These are phyloP conservation scores for Linepithema humile DNA, from an alignment of 1,140 invertebrate species.

Conservation along the genomic window DNA sequence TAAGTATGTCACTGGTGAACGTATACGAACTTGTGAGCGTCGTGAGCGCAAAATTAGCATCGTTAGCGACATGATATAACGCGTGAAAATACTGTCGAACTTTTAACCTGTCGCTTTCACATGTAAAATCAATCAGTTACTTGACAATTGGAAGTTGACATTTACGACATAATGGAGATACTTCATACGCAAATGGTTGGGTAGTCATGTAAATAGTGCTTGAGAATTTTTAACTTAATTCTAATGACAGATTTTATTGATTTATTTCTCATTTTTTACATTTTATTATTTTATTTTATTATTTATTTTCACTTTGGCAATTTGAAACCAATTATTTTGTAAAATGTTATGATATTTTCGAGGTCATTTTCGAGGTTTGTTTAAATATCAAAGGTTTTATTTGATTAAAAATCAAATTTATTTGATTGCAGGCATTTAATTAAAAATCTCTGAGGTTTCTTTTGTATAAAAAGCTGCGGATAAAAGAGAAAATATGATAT, in stretches of 20 bases:
- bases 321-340: too few relatives aligned
- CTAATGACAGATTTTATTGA: too few relatives aligned
- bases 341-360: too few relatives aligned
- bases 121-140: not conserved
- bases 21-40: slow-evolving; percentile 3
- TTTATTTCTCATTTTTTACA: too few relatives aligned
- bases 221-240: not conserved
- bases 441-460: too few relatives aligned
- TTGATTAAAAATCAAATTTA: too few relatives aligned
- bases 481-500: not conserved
- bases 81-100: not conserved
- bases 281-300: too few relatives aligned
- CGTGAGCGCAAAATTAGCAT: slow-evolving; percentile 22
- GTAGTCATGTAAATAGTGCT: too few relatives aligned
- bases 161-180: not conserved
- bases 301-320: too few relatives aligned
- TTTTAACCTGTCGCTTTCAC: not conserved
- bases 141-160: not conserved
- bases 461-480: not conserved
- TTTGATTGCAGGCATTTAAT: too few relatives aligned
- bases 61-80: slow-evolving; percentile 5
- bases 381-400: too few relatives aligned
- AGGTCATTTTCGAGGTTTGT: too few relatives aligned
- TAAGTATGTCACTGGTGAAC: slow-evolving; percentile 34
- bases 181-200: not conserved